Evolutionary conservation across 1,140 invertebrate genomes (phyloP), one percentile per base, ranked within the genome.

Genomic region (Trissolcus basalis): DNA sequence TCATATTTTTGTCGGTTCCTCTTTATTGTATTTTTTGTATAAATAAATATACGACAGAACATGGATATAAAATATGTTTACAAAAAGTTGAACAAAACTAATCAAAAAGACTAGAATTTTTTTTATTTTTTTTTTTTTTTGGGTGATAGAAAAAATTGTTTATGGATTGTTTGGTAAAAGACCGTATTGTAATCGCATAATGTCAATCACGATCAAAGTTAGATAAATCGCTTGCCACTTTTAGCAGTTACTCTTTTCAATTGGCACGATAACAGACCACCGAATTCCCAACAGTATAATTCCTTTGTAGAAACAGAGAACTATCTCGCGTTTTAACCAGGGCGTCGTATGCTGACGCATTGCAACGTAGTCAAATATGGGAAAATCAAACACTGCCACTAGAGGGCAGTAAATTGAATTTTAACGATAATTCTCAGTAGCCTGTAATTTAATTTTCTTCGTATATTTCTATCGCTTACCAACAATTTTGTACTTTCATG

Each of bases 151-250:
- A n/a, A n/a, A n/a, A n/a, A n/a, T n/a, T n/a, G n/a, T n/a, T n/a
- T n/a, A n/a, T n/a, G n/a, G 19, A 27, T 27, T 27, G 19, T 27
- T 27, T 27, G 19, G 1, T 3, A 27, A 27, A 27, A 1, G 19
- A 27, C 19, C 6, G 6, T 3, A 27, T 27, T 27, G 6, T 3
- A 27, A 27, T 27, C 45, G 43, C 55, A 55, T 49, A 19, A 60
- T 19, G 32, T 45, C 36, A 47, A 41, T 60, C 36, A 54, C 41
- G 32, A 53, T 68, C 53, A 68, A 68, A 68, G 39, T 68, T 68
- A 59, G 65, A 68, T 68, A 59, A 68, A 68, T 68, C 65, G 39
- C 55, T 54, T n/a, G 9, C 1, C 39, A 51, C 27, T 59, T 58
- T 36, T 47, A 32, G n/a, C 50, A 32, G 8, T 43, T 45, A 15